phyloP scores from a whole-genome alignment of 2,888 invertebrate genomes.

The Sepioteuthis lessoniana region DNA sequence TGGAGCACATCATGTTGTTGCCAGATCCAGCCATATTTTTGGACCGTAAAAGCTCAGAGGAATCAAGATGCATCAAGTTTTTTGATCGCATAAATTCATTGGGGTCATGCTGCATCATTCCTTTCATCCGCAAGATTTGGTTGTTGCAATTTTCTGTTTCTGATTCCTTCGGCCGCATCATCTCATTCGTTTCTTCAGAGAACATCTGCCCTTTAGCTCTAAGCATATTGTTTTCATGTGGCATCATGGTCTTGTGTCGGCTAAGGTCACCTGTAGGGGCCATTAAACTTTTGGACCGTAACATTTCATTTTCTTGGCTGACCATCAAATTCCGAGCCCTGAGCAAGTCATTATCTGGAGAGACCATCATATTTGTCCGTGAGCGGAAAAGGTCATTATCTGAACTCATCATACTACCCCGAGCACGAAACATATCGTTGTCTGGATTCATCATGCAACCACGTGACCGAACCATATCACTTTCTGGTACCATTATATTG shows the following conservation, averaged over 20 bases:
- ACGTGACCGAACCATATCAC: conserved; percentile 37
- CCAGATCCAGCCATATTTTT: conserved; percentile 35
- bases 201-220: conserved; percentile 36
- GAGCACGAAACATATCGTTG: conserved; percentile 13
- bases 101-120: conserved; percentile 34
- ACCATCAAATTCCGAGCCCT: conserved; percentile 39
- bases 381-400: conserved; percentile 40
- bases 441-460: conserved; percentile 45
- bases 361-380: not conserved
- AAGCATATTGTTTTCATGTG: conserved; percentile 38
- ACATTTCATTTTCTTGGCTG: conserved; percentile 40
- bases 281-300: conserved; percentile 12
- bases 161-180: not conserved
- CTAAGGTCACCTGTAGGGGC: not conserved
- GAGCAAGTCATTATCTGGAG: conserved; percentile 37
- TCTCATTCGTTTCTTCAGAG: not conserved
- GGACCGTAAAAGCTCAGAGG: not conserved
- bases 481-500: conserved; percentile 39
- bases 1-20: not conserved
- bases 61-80: conserved; percentile 36
- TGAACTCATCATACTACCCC: conserved; percentile 19
- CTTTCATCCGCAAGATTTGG: conserved; percentile 38
- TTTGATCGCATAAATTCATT: conserved; percentile 25
- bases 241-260: not conserved
- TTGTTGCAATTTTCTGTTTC: conserved; percentile 15